Percentiles rank a stretch among this genome's conserved stretches.
phyloP scores from a whole-genome alignment of 2,888 invertebrate genomes.

The Plagiodera versicolora region DNA sequence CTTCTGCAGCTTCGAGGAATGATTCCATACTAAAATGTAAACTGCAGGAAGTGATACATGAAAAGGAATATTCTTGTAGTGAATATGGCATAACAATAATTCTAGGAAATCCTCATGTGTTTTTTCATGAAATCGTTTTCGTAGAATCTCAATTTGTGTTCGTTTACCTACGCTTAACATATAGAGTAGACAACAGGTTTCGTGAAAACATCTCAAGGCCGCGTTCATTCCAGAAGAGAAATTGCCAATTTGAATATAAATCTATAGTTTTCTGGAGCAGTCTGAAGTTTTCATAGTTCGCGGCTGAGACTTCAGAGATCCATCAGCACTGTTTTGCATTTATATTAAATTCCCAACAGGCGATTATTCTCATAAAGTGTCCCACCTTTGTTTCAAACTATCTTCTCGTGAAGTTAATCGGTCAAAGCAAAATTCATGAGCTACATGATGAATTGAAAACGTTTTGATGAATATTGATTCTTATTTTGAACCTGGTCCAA shows the following conservation, averaged over 20 bases:
- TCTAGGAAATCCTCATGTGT: too few species aligned
- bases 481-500: too few species aligned
- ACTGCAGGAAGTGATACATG: too few species aligned
- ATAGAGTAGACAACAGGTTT: conserved; percentile 21
- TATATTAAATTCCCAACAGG: conserved; percentile 28
- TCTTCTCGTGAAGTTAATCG: background rate
- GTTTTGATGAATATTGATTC: background rate
- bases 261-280: conserved; percentile 28
- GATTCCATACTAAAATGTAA: too few species aligned
- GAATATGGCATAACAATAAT: too few species aligned
- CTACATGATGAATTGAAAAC: background rate
- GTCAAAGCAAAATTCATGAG: background rate
- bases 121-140: too few species aligned
- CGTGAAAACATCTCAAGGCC: conserved; percentile 13
- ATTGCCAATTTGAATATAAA: conserved; percentile 35
- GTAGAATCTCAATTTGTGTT: background rate
- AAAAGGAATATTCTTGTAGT: too few species aligned
- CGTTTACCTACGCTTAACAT: conserved; percentile 13
- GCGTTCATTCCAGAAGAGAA: conserved; percentile 26
- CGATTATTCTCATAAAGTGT: conserved; percentile 19
- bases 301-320: conserved; percentile 13
- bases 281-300: conserved; percentile 29
- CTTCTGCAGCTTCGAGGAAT: too few species aligned
- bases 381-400: conserved; percentile 8
- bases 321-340: conserved; percentile 28